These are phyloP conservation scores for Phrixothrix hirtus DNA, from an alignment of 2,888 invertebrate genomes.

Conservation along the genomic window DNA sequence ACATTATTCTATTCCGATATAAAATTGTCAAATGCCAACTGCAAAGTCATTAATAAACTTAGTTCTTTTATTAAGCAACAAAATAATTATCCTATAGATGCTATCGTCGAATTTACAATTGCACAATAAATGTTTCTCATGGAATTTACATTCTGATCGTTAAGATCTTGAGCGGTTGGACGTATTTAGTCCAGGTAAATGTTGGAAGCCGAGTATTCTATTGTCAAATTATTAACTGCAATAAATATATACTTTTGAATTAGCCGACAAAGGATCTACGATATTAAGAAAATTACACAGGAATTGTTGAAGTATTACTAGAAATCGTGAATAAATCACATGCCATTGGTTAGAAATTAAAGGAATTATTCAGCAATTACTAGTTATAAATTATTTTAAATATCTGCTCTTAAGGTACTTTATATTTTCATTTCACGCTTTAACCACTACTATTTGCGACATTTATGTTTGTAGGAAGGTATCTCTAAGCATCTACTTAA, in stretches of 20 bases:
- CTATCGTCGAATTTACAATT: too few species aligned
- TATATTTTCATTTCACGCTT: constrained; percentile 1
- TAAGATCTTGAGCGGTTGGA: background rate
- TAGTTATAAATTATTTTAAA: constrained; percentile 4
- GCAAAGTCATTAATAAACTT: too few species aligned
- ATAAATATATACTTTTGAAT: background rate
- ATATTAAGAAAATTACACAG: constrained; percentile 2
- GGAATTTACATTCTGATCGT: background rate
- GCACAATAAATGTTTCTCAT: too few species aligned
- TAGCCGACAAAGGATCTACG: background rate
- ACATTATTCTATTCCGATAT: too few species aligned
- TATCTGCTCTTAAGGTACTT: too few species aligned
- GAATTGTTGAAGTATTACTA: background rate
- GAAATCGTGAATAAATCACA: constrained; percentile 5
- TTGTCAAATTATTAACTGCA: background rate
- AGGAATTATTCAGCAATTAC: background rate
- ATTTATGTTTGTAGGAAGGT: too few species aligned
- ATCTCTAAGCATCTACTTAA: too few species aligned
- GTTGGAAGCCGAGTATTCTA: too few species aligned
- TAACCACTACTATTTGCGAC: background rate
- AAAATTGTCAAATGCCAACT: too few species aligned
- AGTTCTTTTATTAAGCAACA: too few species aligned
- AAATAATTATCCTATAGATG: too few species aligned
- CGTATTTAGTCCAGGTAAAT: background rate
- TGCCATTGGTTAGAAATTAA: background rate